Evolutionary conservation across 1,140 invertebrate genomes (phyloP).

Genomic region (Lysiphlebus fabarum): DNA sequence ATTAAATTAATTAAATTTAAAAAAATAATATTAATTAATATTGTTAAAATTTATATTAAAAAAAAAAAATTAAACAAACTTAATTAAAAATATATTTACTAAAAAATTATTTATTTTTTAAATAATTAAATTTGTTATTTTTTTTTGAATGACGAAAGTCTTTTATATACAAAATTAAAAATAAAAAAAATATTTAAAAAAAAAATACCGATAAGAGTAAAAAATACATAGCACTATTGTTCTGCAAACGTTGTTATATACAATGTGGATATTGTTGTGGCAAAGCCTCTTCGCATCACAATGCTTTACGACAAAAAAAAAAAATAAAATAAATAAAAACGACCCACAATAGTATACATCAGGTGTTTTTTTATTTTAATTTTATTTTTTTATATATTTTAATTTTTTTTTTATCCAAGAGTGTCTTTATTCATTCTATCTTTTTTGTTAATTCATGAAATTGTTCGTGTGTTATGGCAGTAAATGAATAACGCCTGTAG

Average conservation of each 20-base stretch:
- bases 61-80: no score
- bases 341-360: neutral
- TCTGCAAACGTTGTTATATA: constrained; percentile 33
- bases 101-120: no score
- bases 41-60: no score
- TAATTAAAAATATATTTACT: no score
- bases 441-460: neutral
- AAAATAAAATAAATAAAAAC: neutral
- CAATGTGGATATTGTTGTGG: constrained; percentile 40
- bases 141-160: constrained; percentile 8
- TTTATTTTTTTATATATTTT: neutral
- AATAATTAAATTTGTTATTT: neutral
- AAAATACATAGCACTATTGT: constrained; percentile 35
- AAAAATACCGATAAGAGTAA: constrained; percentile 39
- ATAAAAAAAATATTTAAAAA: constrained; percentile 20
- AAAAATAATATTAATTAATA: no score
- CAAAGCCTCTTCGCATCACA: constrained; percentile 36
- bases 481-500: constrained; percentile 10
- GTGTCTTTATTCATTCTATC: constrained; percentile 2
- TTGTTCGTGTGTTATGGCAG: neutral
- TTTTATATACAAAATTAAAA: neutral
- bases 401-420: neutral
- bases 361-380: neutral
- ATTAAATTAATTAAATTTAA: no score
- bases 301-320: constrained; percentile 24